Base-by-base conservation (phyloP, 2,113 vertebrate genomes). In the Ammodytes dubius region DNA sequence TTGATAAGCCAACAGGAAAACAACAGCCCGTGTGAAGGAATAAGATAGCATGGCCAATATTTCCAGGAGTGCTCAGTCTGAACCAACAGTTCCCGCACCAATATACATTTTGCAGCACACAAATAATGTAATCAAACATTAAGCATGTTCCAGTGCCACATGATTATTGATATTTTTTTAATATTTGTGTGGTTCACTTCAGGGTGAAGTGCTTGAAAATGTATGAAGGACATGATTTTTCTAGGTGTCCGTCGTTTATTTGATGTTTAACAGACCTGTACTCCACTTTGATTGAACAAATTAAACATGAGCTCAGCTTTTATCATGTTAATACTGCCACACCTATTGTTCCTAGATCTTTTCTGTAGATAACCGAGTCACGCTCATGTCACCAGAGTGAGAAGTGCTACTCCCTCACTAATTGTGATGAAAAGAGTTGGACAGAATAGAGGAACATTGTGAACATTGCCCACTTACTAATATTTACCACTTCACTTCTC, bases 1-100 rank as follows among this genome's bases (percentile, higher is more conserved):
- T 82, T 74, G 88, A 93, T 91, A 83, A 83, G 84, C 82, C 78
- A 68, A 86, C 89, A 94, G 93, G 93, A 95, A 94, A 93, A 84
- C 89, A 91, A 84, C 82, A 82, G 86, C 45, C 85, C 89, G 74
- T 89, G 86, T 94, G 90, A 81, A 88, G 89, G 93, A 91, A 91
- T 87, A 74, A 93, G 93, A 94, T 93, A 91, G 87, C 59, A 40
- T 84, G 73, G 87, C 79, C 72, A 74, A 88, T 70, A 76, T 93
- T 93, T 92, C 90, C 90, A 89, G 84, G 67, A 94, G 67, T 27
- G 66, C 70, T 67, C 27, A 27, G 27, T 27, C 77, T 58, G 50
- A 79, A 69, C 81, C 60, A 80, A 87, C 67, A 35, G 5, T 46
- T 74, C 58, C 73, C 74, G 59, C 52, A 53, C 60, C 68, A 52